Evolutionary conservation across 2,888 invertebrate species (phyloP).

Genomic region (Hyposoter dolosus): DNA sequence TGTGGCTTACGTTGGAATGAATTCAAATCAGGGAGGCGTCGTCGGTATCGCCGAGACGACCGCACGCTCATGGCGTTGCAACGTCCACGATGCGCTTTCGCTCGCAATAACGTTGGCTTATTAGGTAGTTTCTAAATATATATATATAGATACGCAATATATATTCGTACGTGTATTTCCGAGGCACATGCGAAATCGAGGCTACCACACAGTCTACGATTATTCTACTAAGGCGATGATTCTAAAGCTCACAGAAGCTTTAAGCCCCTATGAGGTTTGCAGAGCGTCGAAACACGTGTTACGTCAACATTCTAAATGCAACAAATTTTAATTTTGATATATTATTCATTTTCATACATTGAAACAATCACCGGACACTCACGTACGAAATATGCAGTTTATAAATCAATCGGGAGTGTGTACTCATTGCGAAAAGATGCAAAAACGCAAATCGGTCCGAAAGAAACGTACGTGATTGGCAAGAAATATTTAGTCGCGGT

Average conservation of each 20-base stretch:
- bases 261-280: slow-evolving; percentile 5
- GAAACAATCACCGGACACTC: background rate
- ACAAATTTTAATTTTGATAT: background rate
- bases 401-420: too few species aligned
- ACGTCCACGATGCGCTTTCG: slow-evolving; percentile 38
- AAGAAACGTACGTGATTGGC: background rate
- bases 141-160: background rate
- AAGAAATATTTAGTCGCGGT: background rate
- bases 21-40: slow-evolving; percentile 64
- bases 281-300: slow-evolving; percentile 18
- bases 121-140: slow-evolving; percentile 66
- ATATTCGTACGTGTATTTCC: background rate
- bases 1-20: slow-evolving; percentile 61
- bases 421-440: too few species aligned
- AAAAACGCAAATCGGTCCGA: too few species aligned
- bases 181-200: slow-evolving; percentile 50
- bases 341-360: background rate
- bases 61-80: slow-evolving; percentile 44
- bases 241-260: slow-evolving; percentile 42
- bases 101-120: slow-evolving; percentile 71
- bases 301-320: background rate
- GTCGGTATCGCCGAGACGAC: slow-evolving; percentile 48
- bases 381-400: too few species aligned
- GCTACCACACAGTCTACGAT: slow-evolving; percentile 14
- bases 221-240: slow-evolving; percentile 42